Conservation (phyloP, 2,797 vertebrate species). For the Threskiornis aethiopicus region DNA sequence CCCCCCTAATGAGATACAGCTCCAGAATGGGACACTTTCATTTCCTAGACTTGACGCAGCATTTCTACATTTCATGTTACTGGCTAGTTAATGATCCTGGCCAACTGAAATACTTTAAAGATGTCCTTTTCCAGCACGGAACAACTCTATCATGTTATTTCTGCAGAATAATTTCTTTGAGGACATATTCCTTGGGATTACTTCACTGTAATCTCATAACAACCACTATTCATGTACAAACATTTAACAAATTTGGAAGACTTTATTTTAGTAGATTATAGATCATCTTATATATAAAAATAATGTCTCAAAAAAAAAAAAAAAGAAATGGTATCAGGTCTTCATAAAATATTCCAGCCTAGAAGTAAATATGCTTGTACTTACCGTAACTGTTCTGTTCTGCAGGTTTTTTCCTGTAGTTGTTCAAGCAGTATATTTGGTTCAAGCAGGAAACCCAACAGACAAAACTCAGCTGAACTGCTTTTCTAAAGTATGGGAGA, state of each 20-base stretch:
- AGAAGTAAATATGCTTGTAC: neutral
- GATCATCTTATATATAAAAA: neutral
- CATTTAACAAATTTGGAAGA: neutral
- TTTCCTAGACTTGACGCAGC: neutral
- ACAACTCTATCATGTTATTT: neutral
- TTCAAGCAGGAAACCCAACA: neutral
- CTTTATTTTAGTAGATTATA: neutral
- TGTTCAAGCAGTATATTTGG: neutral
- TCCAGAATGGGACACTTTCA: neutral
- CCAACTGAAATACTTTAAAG: neutral
- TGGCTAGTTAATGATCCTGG: neutral
- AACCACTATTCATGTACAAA: neutral
- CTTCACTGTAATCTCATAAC: neutral
- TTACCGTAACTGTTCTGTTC: neutral
- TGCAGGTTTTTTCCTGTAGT: neutral
- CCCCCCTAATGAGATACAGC: neutral
- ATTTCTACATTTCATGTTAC: neutral
- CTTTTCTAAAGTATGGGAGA: neutral
- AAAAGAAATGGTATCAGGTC: neutral
- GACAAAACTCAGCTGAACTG: neutral
- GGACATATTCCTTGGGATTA: neutral
- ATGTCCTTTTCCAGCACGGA: neutral
- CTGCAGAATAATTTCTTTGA: neutral
- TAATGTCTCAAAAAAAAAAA: neutral
- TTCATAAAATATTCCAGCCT: neutral